phyloP scores from a whole-genome alignment of 2,888 invertebrate genomes.

The Geotrupes spiniger region DNA sequence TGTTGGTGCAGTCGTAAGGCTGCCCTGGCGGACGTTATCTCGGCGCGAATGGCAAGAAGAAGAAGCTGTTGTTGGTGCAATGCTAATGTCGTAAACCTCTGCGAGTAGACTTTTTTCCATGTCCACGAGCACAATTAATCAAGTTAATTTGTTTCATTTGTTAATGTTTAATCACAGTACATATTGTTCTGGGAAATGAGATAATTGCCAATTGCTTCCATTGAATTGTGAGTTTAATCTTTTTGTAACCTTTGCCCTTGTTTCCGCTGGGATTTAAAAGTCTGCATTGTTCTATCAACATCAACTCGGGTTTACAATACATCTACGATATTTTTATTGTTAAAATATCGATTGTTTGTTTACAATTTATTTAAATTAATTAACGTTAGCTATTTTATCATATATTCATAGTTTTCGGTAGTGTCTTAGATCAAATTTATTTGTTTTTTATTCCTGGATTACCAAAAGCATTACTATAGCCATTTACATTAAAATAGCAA shows the following conservation, averaged over 20 bases:
- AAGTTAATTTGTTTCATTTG: conserved; percentile 4
- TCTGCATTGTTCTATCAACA: not conserved
- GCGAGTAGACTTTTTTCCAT: not conserved
- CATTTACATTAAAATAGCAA: too few species aligned
- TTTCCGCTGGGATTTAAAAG: conserved; percentile 5
- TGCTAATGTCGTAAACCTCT: conserved; percentile 2
- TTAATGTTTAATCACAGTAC: conserved; percentile 5
- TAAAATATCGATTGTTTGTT: too few species aligned
- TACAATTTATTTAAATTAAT: too few species aligned
- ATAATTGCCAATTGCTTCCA: conserved; percentile 7
- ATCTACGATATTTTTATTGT: not conserved
- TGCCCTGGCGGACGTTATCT: too few species aligned
- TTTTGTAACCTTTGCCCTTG: conserved; percentile 2
- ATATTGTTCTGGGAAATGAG: conserved; percentile 7
- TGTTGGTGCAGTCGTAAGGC: too few species aligned
- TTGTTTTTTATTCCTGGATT: too few species aligned
- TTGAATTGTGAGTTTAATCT: conserved; percentile 5
- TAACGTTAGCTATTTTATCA: too few species aligned
- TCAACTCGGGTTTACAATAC: not conserved
- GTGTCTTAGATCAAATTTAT: too few species aligned
- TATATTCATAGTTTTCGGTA: too few species aligned
- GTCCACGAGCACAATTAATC: conserved; percentile 1
- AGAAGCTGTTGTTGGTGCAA: too few species aligned
- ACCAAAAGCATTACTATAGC: too few species aligned
- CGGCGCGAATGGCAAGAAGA: too few species aligned